Percentiles rank a stretch among this genome's conserved stretches.
Evolutionary conservation across 2,888 invertebrate species (phyloP).

Genomic region (Ichneumoninae sp.): DNA sequence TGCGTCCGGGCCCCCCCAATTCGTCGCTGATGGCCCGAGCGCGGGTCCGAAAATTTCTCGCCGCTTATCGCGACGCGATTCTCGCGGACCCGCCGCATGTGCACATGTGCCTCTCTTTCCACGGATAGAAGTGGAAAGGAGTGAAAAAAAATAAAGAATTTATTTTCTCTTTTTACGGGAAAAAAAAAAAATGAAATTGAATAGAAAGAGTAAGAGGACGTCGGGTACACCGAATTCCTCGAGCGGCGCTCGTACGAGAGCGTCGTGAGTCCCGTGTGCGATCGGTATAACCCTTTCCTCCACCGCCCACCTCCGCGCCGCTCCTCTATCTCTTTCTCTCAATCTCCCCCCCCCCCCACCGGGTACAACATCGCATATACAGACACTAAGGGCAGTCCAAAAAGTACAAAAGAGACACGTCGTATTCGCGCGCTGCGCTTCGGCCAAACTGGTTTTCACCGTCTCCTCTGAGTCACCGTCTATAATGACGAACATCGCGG

Average conservation of each 20-base stretch:
- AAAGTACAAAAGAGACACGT: constrained; percentile 71
- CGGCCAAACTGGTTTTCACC: constrained; percentile 80
- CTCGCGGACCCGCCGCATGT: constrained; percentile 39
- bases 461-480: constrained; percentile 81
- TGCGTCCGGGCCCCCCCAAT: background rate
- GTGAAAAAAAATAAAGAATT: background rate
- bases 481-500: constrained; percentile 80
- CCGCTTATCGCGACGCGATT: constrained; percentile 60
- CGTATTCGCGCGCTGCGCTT: constrained; percentile 66
- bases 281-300: constrained; percentile 66
- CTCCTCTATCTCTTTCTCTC: constrained; percentile 58
- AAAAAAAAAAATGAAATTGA: constrained; percentile 32
- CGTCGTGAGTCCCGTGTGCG: constrained; percentile 62
- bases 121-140: constrained; percentile 26
- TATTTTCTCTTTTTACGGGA: no score
- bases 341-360: constrained; percentile 43
- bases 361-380: constrained; percentile 71
- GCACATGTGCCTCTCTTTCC: constrained; percentile 29
- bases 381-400: constrained; percentile 72
- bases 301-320: constrained; percentile 38
- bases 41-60: constrained; percentile 60
- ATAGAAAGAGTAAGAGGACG: constrained; percentile 52
- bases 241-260: constrained; percentile 58
- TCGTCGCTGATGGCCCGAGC: constrained; percentile 7
- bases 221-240: constrained; percentile 71